Evolutionary conservation across 2,113 vertebrate genomes (phyloP).

Genomic region (Rhipidura dahli): DNA sequence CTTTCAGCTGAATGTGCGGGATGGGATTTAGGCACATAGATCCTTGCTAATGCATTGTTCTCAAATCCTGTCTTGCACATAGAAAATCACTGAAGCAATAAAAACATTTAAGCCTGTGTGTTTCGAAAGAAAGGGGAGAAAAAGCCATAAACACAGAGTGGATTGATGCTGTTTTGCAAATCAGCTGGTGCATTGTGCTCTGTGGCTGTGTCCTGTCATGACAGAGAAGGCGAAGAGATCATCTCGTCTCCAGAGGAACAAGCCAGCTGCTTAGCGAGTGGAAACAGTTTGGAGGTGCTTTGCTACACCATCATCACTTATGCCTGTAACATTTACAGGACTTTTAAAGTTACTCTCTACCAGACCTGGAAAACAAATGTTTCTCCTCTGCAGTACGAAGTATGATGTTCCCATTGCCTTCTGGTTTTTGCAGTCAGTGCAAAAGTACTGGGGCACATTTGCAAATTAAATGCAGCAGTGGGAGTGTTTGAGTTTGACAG

Average conservation of each 20-base stretch:
- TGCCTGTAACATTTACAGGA: neutral
- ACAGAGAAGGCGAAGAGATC: slow-evolving; percentile 10
- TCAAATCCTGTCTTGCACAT: slow-evolving; percentile 26
- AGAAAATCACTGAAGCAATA: slow-evolving; percentile 58
- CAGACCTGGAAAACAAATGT: neutral
- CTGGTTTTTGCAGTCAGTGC: neutral
- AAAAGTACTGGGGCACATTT: neutral
- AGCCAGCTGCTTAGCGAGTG: slow-evolving; percentile 10
- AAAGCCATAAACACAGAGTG: neutral
- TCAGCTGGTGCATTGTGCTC: slow-evolving; percentile 34
- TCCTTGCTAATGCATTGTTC: slow-evolving; percentile 37
- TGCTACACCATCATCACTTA: neutral
- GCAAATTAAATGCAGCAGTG: slow-evolving; percentile 10
- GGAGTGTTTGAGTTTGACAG: neutral
- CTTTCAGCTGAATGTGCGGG: neutral
- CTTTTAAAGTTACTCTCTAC: neutral
- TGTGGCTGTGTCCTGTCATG: neutral
- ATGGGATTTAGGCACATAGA: neutral
- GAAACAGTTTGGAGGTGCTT: neutral
- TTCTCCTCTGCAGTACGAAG: neutral
- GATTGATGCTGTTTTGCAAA: slow-evolving; percentile 35
- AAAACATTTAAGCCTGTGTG: slow-evolving; percentile 22
- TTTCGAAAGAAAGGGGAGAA: neutral
- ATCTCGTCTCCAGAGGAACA: slow-evolving; percentile 28
- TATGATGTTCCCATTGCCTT: neutral